Evolutionary conservation across 2,888 invertebrate species (phyloP).

Genomic region (Cosmia trapezina): DNA sequence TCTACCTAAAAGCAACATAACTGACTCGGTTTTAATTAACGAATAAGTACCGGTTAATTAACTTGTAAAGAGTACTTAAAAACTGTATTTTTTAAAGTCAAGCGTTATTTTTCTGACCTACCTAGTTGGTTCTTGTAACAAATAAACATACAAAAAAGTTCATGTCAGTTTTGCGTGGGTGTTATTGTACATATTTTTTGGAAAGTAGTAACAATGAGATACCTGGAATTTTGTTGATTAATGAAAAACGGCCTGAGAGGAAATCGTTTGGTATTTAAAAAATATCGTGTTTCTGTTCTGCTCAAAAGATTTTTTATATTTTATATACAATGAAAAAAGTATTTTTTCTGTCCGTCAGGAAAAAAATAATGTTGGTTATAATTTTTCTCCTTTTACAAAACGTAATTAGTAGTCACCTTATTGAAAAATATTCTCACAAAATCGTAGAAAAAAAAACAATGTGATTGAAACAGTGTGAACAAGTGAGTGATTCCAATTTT

Average conservation of each 20-base stretch:
- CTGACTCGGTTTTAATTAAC: constrained; percentile 68
- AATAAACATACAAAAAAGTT: neutral
- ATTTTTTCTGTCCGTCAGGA: neutral
- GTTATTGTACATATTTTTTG: neutral
- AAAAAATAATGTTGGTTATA: neutral
- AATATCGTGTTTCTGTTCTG: neutral
- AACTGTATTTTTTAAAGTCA: constrained; percentile 49
- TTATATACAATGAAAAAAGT: neutral
- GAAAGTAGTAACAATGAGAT: neutral
- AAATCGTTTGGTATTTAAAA: neutral
- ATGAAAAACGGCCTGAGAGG: neutral
- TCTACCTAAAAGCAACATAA: constrained; percentile 65
- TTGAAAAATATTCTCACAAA: neutral
- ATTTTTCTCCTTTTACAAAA: neutral
- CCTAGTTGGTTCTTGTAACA: neutral
- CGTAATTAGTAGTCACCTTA: neutral
- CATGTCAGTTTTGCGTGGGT: neutral
- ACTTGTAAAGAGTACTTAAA: constrained; percentile 55
- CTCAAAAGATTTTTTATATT: neutral
- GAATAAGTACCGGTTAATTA: constrained; percentile 65
- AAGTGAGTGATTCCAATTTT: constrained; percentile 3
- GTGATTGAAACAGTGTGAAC: no score
- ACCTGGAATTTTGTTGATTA: constrained; percentile 14
- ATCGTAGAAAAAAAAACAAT: neutral
- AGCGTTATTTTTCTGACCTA: constrained; percentile 10